phyloP scores from a whole-genome alignment of 1,140 invertebrate genomes.

The Listronotus oregonensis region DNA sequence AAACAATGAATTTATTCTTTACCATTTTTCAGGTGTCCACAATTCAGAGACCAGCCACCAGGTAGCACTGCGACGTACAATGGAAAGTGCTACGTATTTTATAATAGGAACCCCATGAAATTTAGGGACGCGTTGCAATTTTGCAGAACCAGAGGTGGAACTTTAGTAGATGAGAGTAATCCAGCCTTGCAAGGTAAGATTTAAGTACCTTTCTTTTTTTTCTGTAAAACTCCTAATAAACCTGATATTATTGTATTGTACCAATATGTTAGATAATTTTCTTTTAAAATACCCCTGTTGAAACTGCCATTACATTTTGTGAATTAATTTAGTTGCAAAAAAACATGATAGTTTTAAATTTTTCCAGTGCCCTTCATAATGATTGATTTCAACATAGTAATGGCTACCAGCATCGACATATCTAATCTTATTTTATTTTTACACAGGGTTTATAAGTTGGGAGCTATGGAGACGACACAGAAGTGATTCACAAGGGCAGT shows the following conservation, averaged over 20 bases:
- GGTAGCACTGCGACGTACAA: constrained; percentile 93
- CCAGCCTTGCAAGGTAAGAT: constrained; percentile 80
- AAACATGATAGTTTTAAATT: no score
- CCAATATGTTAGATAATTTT: no score
- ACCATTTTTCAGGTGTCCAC: constrained; percentile 67
- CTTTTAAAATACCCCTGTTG: no score
- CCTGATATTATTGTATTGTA: no score
- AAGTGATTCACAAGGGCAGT: constrained; percentile 88
- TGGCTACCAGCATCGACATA: no score
- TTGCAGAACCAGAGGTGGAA: constrained; percentile 77
- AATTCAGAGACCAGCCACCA: constrained; percentile 89
- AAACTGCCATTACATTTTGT: no score
- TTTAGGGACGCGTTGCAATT: constrained; percentile 82
- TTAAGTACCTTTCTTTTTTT: no score
- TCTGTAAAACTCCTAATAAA: no score
- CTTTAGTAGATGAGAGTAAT: constrained; percentile 90
- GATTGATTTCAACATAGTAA: no score
- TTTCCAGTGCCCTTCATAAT: no score
- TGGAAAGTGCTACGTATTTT: constrained; percentile 95
- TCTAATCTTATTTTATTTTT: neutral
- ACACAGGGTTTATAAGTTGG: constrained; percentile 83
- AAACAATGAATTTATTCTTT: neutral
- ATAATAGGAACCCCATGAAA: constrained; percentile 82
- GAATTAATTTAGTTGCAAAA: no score
- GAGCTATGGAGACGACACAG: constrained; percentile 89